Evolutionary conservation across 2,888 invertebrate species (phyloP), one percentile per base, ranked within the genome.

Genomic region (Drosophila cracens): DNA sequence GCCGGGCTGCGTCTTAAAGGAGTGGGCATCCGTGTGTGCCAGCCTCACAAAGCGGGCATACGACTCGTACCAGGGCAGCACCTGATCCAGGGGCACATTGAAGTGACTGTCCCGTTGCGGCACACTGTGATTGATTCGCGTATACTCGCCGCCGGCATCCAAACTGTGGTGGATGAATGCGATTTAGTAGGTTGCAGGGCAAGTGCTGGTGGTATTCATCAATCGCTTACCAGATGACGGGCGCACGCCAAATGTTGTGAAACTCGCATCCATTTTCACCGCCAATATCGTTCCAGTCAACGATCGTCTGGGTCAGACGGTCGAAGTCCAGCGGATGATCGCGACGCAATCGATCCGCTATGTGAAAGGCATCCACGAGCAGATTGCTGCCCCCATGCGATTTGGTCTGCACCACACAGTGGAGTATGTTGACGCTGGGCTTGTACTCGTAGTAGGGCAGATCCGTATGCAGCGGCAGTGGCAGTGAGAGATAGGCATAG

Each of bases 201-300:
- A 2, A 43, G 33, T 29, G 3, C 16, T 5, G 16, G 16, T 25
- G 2, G 8, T 16, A 16, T 8, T 27, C 46, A 16, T 16, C 8
- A 1, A 46, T 16, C 8, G 51, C 90, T 90, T 89, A 95, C 95
- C 95, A 95, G 74, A 96, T 94, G 38, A 96, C 94, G 0, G 96
- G 95, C 16, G 95, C 94, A 70, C 95, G 94, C 91, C 95, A 93
- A 11, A 96, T 94, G 83, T 95, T 95, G 87, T 95, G 94, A 84
- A 96, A 96, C 57, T 94, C 94, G 48, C 94, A 94, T 5, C 94
- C 95, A 70, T 94, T 94, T 87, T 96, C 96, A 56, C 94, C 93
- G 7, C 96, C 96, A 57, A 95, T 93, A 83, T 97, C 97, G 74
- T 94, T 95, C 96, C 96, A 97, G 90, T 96, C 96, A 0, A 97